Evolutionary conservation across 2,888 invertebrate species (phyloP).

Genomic region (Dicyrtoma fusca): DNA sequence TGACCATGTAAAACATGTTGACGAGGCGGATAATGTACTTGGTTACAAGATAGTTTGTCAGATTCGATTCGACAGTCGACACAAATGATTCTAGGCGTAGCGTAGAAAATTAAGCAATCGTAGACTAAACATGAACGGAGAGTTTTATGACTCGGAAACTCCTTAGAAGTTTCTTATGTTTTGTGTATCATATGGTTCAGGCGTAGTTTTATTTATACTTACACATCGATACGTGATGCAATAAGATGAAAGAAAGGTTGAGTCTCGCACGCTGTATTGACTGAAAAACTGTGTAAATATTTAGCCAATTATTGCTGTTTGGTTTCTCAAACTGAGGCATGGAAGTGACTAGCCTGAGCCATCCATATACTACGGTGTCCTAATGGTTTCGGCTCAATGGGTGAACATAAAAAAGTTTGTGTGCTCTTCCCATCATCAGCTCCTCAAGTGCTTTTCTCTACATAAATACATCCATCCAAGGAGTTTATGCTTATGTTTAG

Average conservation of each 20-base stretch:
- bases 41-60: slow-evolving; percentile 31
- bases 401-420: slow-evolving; percentile 29
- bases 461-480: neutral
- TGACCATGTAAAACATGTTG: slow-evolving; percentile 27
- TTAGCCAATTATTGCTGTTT: slow-evolving; percentile 31
- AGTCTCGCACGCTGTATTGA: too few species aligned
- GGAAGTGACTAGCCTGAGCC: neutral
- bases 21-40: slow-evolving; percentile 26
- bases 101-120: slow-evolving; percentile 36
- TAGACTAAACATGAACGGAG: slow-evolving; percentile 35
- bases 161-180: slow-evolving; percentile 1
- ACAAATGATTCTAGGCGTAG: slow-evolving; percentile 27
- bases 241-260: neutral
- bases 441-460: slow-evolving; percentile 19
- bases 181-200: neutral
- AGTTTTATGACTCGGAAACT: slow-evolving; percentile 29
- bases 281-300: slow-evolving; percentile 27
- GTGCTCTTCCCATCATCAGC: slow-evolving; percentile 35
- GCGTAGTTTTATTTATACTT: neutral
- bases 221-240: neutral
- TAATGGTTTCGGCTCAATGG: neutral
- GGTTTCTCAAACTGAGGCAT: slow-evolving; percentile 1
- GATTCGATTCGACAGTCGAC: slow-evolving; percentile 31
- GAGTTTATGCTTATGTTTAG: slow-evolving; percentile 27
- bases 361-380: neutral